Base-by-base conservation (phyloP, 2,888 invertebrate genomes). In the Drosophila fungiperda region DNA sequence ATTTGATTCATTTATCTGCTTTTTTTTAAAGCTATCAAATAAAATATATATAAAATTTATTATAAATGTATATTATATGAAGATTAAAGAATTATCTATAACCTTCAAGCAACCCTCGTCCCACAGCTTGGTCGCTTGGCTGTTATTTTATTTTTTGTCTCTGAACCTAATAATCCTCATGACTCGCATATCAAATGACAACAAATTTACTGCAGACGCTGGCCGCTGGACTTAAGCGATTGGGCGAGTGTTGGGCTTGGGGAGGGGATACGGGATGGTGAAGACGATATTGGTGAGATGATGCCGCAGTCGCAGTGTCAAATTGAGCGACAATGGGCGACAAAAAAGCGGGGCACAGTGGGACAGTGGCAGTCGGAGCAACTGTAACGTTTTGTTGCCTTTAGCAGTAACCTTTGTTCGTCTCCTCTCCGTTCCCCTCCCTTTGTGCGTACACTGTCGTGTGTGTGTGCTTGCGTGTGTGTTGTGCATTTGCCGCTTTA, bases 401-500 rank as follows among this genome's bases (percentile, higher is more conserved):
- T 80, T 76, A 77, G 60, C 78, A 78, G 66, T 32, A 57, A 63
- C 58, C 59, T 64, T 48, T 69, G 69, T 76, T 40, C 2, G 40
- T 29, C 40, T 29, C 29, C 20, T 0, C 8, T 2, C 26, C 23
- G 54, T 12, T 29, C 26, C 38, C 26, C 17, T 17, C n/a, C 29
- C n/a, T 38, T 68, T 61, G 59, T 73, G 67, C 49, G 42, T 29
- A 49, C 17, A 23, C 38, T 53, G 45, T 50, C 59, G 32, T 45
- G 11, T 50, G 50, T 53, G 35, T 38, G 52, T 59, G 67, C 42
- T 62, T 54, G 74, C 53, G 67, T 73, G 81, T 91, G 91, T 91
- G 91, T 83, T 91, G 92, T 91, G 92, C 91, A 92, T 92, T 92
- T 92, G 93, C 92, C 92, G 92, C 93, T 93, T 92, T 92, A 92